Evolutionary conservation across 2,113 vertebrate species (phyloP).

Genomic region (Colaptes auratus): DNA sequence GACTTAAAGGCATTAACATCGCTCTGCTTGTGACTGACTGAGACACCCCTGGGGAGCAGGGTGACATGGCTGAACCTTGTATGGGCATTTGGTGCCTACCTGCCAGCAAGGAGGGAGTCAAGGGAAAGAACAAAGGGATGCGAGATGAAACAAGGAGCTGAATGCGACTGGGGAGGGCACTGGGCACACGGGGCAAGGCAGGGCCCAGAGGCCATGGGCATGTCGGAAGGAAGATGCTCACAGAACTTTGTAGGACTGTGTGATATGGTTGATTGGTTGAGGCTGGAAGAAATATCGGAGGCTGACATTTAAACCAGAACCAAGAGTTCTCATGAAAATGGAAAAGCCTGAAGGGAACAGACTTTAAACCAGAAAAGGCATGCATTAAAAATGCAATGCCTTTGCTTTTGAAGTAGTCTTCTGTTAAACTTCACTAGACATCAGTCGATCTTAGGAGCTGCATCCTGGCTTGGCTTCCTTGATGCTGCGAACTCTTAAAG

Average conservation of each 20-base stretch:
- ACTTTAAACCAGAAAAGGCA: not conserved
- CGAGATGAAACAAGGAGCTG: not conserved
- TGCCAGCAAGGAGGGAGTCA: not conserved
- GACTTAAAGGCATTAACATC: not conserved
- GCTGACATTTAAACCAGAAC: not conserved
- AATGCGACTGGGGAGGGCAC: not conserved
- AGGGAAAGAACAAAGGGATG: not conserved
- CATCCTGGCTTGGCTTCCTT: not conserved
- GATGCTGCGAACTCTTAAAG: not conserved
- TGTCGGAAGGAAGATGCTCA: not conserved
- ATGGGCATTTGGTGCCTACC: not conserved
- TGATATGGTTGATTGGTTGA: rapidly evolving
- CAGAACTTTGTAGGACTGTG: not conserved
- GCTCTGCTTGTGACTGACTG: not conserved
- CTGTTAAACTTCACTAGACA: not conserved
- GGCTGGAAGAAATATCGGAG: not conserved
- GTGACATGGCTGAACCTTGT: not conserved
- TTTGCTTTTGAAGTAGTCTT: conserved; percentile 33
- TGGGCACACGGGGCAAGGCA: not conserved
- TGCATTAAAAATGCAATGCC: conserved; percentile 14
- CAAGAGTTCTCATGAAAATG: not conserved
- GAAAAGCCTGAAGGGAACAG: not conserved
- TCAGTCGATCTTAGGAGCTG: not conserved
- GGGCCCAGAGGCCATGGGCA: not conserved
- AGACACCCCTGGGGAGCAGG: not conserved